Base-by-base conservation (phyloP, 2,113 vertebrate genomes). In the Oenanthe melanoleuca region DNA sequence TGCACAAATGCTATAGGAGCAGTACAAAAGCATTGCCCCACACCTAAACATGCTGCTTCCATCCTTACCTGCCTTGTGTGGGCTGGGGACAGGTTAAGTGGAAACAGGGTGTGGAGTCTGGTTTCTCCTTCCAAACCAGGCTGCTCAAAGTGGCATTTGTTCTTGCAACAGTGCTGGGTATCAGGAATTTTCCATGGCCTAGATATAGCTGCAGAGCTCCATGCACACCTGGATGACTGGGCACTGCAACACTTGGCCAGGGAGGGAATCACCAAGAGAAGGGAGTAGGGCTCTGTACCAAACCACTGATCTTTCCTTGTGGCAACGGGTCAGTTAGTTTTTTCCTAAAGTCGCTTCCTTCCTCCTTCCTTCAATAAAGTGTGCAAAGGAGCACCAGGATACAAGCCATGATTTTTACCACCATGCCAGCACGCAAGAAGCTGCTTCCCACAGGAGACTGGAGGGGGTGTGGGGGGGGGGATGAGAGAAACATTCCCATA, bases 391-490 rank as follows among this genome's bases (percentile, higher is more conserved):
- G 9, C 23, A 57, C 5, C 7, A 14, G 15, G 23, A 55, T 24
- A 56, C 12, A 80, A 87, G 17, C 34, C 12, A 12, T 20, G 38
- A 33, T 63, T 55, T 93, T 85, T 63, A 79, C 38, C 8, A 15
- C 64, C 45, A 75, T 5, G 26, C 40, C 50, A 77, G 34, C 38
- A 67, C 12, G 17, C 21, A 74, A 60, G 40, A 33, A 84, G 28
- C 52, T 53, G 47, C 26, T 37, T 22, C 63, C 20, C 17, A 38
- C 13, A 50, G 21, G 23, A 57, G 13, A 66, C 14, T 4, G 1
- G 5, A 11, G 6, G 12, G 14, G 15, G 3, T 4, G 1, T 3
- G 11, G 18, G 1, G 5, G 12, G 5, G 11, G 18, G 1, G 5
- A 11, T n/a, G 21, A 73, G 16, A 65, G 33, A 61, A 44, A 37